Conservation (phyloP, 2,888 invertebrate genomes). For the Ophion obscuratus region DNA sequence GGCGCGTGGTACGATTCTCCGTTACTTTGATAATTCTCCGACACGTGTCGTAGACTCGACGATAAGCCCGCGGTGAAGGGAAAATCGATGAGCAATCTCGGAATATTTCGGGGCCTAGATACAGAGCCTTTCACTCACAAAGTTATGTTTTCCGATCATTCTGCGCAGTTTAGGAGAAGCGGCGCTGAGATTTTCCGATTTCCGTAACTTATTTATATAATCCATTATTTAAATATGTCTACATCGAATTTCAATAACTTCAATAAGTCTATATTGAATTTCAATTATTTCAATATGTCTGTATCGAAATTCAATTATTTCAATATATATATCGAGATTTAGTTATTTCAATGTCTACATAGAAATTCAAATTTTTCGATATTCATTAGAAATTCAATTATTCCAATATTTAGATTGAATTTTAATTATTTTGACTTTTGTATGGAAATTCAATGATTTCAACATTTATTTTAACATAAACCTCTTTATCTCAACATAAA, state of each 20-base stretch:
- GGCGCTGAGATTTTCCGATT: background rate
- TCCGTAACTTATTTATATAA: background rate
- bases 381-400: background rate
- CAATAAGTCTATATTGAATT: background rate
- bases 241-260: background rate
- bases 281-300: background rate
- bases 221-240: background rate
- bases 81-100: slow-evolving; percentile 35
- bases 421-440: background rate
- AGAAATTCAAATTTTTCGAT: background rate
- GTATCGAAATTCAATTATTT: background rate
- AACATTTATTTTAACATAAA: background rate
- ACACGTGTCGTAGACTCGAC: background rate
- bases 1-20: background rate
- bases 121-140: background rate
- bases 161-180: too few species aligned
- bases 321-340: background rate
- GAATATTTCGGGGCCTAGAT: slow-evolving; percentile 12
- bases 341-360: background rate
- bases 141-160: background rate
- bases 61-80: slow-evolving; percentile 22
- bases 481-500: background rate
- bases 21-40: background rate
- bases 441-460: background rate
- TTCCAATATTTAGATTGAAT: background rate